These are phyloP conservation scores for Acheta domesticus DNA, from an alignment of 2,888 invertebrate species.

Conservation along the genomic window DNA sequence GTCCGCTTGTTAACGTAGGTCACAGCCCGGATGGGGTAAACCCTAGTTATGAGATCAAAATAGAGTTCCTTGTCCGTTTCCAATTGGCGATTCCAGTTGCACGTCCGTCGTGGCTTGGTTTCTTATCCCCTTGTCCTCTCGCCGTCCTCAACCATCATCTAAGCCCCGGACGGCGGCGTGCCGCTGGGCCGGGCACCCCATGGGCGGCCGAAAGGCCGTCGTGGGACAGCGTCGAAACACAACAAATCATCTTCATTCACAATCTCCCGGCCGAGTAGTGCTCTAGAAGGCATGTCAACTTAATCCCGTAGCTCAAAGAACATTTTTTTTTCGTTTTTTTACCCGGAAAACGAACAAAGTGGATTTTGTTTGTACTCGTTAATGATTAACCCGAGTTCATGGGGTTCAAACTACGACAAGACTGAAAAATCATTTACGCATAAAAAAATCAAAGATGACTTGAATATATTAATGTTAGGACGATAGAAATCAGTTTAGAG, in stretches of 20 bases:
- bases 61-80: slow-evolving; percentile 19
- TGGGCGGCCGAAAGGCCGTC: background rate
- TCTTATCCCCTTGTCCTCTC: too few relatives aligned
- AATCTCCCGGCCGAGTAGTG: background rate
- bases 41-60: slow-evolving; percentile 33
- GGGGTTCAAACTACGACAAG: too few relatives aligned
- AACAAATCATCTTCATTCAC: background rate
- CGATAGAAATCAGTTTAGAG: background rate
- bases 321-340: background rate
- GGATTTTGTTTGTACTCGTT: slow-evolving; percentile 10
- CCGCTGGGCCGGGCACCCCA: background rate
- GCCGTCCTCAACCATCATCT: too few relatives aligned
- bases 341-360: slow-evolving; percentile 3
- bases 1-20: slow-evolving; percentile 20
- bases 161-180: too few relatives aligned
- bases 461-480: background rate
- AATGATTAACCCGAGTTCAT: background rate
- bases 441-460: too few relatives aligned
- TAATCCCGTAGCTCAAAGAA: slow-evolving; percentile 5
- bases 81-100: background rate
- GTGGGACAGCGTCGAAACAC: background rate
- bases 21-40: slow-evolving; percentile 34
- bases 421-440: too few relatives aligned
- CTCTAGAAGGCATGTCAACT: background rate
- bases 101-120: background rate